phyloP scores from a whole-genome alignment of 2,113 vertebrate genomes.

The Eupsittula cactorum region DNA sequence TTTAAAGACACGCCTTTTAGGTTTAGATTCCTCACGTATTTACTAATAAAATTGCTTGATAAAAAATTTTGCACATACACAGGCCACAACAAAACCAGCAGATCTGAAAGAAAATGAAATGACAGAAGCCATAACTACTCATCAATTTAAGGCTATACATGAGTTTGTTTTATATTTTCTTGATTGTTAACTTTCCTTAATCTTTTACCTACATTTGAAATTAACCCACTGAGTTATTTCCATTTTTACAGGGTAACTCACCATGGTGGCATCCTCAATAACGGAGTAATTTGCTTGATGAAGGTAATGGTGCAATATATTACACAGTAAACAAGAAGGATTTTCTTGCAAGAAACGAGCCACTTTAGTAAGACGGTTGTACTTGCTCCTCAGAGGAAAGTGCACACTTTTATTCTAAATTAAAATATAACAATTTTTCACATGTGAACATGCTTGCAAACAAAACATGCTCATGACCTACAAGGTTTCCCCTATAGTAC shows the following conservation, averaged over 20 bases:
- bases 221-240: neutral
- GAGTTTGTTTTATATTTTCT: neutral
- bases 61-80: neutral
- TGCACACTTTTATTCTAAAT: conserved; percentile 95
- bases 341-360: conserved; percentile 96
- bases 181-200: neutral
- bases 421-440: neutral
- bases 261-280: conserved; percentile 97
- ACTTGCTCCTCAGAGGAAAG: conserved; percentile 95
- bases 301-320: conserved; percentile 95
- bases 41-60: neutral
- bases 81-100: neutral
- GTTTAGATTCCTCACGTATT: neutral
- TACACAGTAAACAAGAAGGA: conserved; percentile 94
- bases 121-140: neutral
- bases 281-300: conserved; percentile 93
- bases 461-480: accelerated
- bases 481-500: neutral
- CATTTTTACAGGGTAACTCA: conserved; percentile 64
- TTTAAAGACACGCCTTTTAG: neutral
- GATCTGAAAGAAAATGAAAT: neutral
- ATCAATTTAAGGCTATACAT: neutral
- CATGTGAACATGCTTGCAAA: neutral
- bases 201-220: neutral
- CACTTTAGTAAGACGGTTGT: conserved; percentile 93